Evolutionary conservation across 2,888 invertebrate genomes (phyloP).

Genomic region (Koerneria pararmatus): DNA sequence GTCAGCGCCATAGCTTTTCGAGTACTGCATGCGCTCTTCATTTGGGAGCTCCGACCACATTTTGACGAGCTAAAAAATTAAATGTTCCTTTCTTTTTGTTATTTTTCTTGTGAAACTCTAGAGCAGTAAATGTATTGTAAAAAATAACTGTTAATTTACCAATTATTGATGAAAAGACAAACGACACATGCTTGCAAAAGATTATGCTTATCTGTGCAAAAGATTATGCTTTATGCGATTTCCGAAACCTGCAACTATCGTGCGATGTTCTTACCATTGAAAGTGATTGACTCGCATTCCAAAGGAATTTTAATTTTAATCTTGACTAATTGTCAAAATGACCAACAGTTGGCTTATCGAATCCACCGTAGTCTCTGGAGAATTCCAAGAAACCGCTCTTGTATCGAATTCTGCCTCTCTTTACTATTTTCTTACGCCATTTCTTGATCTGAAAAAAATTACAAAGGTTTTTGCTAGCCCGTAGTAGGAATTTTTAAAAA

Average conservation of each 20-base stretch:
- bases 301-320: too few relatives aligned
- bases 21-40: conserved; percentile 33
- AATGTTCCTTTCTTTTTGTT: background rate
- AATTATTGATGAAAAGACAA: conserved; percentile 5
- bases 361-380: conserved; percentile 29
- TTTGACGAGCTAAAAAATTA: conserved; percentile 27
- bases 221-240: too few relatives aligned
- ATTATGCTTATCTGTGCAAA: conserved; percentile 23
- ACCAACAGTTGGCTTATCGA: too few relatives aligned
- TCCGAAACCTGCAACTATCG: too few relatives aligned
- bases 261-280: too few relatives aligned
- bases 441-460: conserved; percentile 22
- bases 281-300: too few relatives aligned
- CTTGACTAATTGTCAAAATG: too few relatives aligned
- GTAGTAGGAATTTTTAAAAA: conserved; percentile 1
- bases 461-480: background rate
- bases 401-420: conserved; percentile 1
- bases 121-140: background rate
- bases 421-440: conserved; percentile 33
- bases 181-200: conserved; percentile 18
- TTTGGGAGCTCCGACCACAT: conserved; percentile 42
- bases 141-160: conserved; percentile 1
- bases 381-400: conserved; percentile 42
- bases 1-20: conserved; percentile 26
- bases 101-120: background rate